Conservation (phyloP, 2,113 vertebrate genomes). For the Strix uralensis region DNA sequence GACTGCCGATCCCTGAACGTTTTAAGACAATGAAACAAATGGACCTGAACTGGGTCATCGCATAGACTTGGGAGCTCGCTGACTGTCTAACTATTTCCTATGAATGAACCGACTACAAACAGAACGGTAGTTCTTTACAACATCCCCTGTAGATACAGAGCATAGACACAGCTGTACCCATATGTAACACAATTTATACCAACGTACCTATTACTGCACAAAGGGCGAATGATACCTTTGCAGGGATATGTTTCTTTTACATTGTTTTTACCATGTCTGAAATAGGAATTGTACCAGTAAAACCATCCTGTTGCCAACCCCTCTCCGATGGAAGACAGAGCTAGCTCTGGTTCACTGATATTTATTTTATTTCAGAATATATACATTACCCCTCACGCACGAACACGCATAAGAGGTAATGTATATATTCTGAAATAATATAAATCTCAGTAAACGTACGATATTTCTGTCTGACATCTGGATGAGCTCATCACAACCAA, state of each 20-base stretch:
- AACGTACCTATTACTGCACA: not conserved
- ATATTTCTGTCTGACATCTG: not conserved
- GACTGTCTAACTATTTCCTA: not conserved
- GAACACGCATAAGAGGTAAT: fast-evolving
- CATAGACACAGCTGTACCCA: not conserved
- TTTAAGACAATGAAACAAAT: not conserved
- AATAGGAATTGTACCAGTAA: not conserved
- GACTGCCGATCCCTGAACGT: not conserved
- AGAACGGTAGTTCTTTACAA: not conserved
- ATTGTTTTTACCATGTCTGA: not conserved
- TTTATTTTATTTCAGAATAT: not conserved
- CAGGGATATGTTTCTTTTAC: not conserved
- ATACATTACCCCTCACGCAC: fast-evolving
- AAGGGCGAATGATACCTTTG: not conserved
- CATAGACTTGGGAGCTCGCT: not conserved
- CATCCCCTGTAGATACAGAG: not conserved
- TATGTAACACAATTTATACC: not conserved
- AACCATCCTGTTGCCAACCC: not conserved
- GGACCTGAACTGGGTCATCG: not conserved
- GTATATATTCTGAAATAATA: not conserved
- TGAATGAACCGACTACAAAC: not conserved
- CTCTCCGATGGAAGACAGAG: not conserved
- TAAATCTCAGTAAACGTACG: fast-evolving
- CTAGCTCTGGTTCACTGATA: not conserved
- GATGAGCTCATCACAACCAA: not conserved